These are phyloP conservation scores for Epinotia ramella DNA, from an alignment of 2,888 invertebrate genomes.

Conservation along the genomic window DNA sequence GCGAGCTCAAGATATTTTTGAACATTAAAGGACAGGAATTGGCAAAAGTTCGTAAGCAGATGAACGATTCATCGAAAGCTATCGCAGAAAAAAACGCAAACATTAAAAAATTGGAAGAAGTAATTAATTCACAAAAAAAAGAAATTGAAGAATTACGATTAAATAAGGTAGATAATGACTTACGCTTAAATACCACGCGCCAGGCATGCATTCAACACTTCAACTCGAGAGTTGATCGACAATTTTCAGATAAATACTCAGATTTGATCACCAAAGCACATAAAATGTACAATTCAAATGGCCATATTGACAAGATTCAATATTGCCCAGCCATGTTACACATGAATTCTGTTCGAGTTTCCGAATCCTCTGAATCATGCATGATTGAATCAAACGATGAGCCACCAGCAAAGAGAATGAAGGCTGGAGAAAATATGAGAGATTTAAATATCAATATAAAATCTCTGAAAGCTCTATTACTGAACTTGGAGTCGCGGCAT, in stretches of 20 bases:
- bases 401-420: conserved; percentile 28
- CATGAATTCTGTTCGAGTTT: conserved; percentile 26
- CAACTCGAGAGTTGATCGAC: not conserved
- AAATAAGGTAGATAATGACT: not conserved
- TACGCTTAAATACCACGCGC: not conserved
- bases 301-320: too few species aligned
- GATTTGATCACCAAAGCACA: too few species aligned
- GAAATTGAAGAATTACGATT: not conserved
- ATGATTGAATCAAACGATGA: conserved; percentile 1
- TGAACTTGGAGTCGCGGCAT: conserved; percentile 33
- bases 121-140: not conserved
- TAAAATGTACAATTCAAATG: too few species aligned
- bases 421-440: not conserved
- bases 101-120: not conserved
- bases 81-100: not conserved
- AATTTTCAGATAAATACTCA: too few species aligned
- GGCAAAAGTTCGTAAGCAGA: not conserved
- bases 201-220: not conserved
- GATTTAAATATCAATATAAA: conserved; percentile 5
- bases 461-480: conserved; percentile 35
- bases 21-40: not conserved
- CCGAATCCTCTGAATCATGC: conserved; percentile 10
- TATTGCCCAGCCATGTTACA: conserved; percentile 15
- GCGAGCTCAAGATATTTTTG: not conserved
- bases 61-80: not conserved